Evolutionary conservation across 2,888 invertebrate genomes (phyloP).

Genomic region (Temnothorax ravouxi): DNA sequence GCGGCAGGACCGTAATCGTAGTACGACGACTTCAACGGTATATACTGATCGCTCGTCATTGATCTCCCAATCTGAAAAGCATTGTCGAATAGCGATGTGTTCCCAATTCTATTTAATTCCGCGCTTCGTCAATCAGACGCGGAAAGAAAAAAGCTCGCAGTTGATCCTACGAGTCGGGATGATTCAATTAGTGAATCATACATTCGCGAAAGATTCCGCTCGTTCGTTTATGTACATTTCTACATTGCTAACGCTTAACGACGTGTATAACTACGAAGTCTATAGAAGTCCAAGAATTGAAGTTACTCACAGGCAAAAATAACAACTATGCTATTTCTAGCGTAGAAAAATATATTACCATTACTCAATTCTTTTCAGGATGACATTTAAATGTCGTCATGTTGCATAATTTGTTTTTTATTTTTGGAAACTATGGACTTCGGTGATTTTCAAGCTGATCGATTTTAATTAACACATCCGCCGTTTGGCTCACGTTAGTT

Average conservation of each 20-base stretch:
- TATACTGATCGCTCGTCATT: slow-evolving; percentile 32
- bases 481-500: not conserved
- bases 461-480: slow-evolving; percentile 21
- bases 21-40: slow-evolving; percentile 43
- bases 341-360: not conserved
- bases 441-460: not conserved
- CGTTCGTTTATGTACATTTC: not conserved
- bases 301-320: not conserved
- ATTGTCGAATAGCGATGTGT: not conserved
- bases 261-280: not conserved
- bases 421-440: not conserved
- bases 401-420: not conserved
- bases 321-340: not conserved
- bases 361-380: not conserved
- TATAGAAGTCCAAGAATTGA: slow-evolving; percentile 3
- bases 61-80: not conserved
- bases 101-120: slow-evolving; percentile 16
- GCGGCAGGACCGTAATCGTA: slow-evolving; percentile 43
- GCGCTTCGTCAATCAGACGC: not conserved
- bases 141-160: not conserved
- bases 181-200: slow-evolving; percentile 13
- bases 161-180: not conserved
- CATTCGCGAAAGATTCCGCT: not conserved
- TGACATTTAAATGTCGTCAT: not conserved
- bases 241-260: not conserved